Evolutionary conservation across 2,113 vertebrate species (phyloP), one percentile per base, ranked within the genome.

Genomic region (Platichthys flesus): DNA sequence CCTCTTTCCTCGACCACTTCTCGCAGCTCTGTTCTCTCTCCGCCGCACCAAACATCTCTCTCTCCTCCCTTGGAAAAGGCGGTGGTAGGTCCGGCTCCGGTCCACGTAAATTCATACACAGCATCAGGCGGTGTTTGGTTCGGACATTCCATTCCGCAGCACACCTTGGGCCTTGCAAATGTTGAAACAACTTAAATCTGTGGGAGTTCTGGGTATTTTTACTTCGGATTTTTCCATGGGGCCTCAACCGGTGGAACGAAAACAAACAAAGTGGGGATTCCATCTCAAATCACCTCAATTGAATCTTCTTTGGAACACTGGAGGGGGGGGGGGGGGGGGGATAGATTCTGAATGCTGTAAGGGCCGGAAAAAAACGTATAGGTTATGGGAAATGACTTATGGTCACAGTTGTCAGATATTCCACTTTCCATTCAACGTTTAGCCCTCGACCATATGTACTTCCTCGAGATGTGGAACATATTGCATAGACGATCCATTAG

Each of bases 241-340:
- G 83, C 76, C 87, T 80, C 82, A 61, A 49, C 77, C 37, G 26
- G 5, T 75, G 67, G 76, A 88, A 83, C 23, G 72, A 84, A 91
- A 91, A 90, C 83, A 86, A 91, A 89, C 74, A 85, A 76, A 81
- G 78, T 6, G 79, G 74, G 76, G 82, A 88, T 80, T 84, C 84
- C 83, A 76, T 10, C 67, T 84, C 67, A 71, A 67, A 83, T 79
- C 65, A 71, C 73, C 80, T 85, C 64, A 83, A 84, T 76, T 85
- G 71, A 86, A 83, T 88, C 65, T 76, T 85, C 79, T 71, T 66
- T 56, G 66, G 73, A 71, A 67, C 71, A 79, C 37, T 26, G 55
- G 70, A 89, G 40, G 26, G 8, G 57, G 20, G 5, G 24, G 24
- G 24, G 24, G 24, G 24, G 24, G 45, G 74, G 81, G n/a, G n/a